Evolutionary conservation across 2,113 vertebrate genomes (phyloP).

Genomic region (Mellivora capensis): DNA sequence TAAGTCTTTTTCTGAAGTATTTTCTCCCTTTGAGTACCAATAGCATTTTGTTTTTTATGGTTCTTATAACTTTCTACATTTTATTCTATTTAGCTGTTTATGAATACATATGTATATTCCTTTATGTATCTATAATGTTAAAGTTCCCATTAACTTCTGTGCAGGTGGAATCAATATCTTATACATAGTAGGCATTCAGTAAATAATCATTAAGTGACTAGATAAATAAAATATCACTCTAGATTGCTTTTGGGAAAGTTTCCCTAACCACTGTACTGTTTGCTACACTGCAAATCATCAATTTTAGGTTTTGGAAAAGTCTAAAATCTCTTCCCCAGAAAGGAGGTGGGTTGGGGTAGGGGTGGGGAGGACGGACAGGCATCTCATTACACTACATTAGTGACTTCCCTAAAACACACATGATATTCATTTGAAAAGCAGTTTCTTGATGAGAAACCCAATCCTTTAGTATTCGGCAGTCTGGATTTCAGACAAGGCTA

Average conservation of each 20-base stretch:
- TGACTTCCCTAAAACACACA: constrained; percentile 66
- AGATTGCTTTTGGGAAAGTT: constrained; percentile 55
- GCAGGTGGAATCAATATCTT: constrained; percentile 38
- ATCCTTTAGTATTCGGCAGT: neutral
- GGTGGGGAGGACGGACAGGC: neutral
- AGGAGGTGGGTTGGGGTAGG: neutral
- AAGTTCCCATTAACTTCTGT: constrained; percentile 42
- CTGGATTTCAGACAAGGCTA: constrained; percentile 33
- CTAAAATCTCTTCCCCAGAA: constrained; percentile 57
- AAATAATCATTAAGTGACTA: constrained; percentile 58
- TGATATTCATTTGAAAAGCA: constrained; percentile 59
- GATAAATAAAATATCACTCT: constrained; percentile 42
- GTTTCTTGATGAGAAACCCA: constrained; percentile 57
- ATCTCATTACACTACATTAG: constrained; percentile 61
- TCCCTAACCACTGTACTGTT: constrained; percentile 13
- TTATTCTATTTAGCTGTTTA: constrained; percentile 55
- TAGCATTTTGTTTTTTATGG: neutral
- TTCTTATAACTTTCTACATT: constrained; percentile 19
- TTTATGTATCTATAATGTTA: constrained; percentile 2
- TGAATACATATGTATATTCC: neutral
- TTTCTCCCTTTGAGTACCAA: constrained; percentile 46
- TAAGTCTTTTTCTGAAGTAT: constrained; percentile 46
- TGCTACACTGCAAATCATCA: constrained; percentile 38
- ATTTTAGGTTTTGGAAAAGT: constrained; percentile 57
- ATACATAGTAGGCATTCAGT: constrained; percentile 45